Percentiles rank a stretch among this genome's conserved stretches.
These are phyloP conservation scores for Spilarctia lutea DNA, from an alignment of 2,888 invertebrate genomes.

Conservation along the genomic window DNA sequence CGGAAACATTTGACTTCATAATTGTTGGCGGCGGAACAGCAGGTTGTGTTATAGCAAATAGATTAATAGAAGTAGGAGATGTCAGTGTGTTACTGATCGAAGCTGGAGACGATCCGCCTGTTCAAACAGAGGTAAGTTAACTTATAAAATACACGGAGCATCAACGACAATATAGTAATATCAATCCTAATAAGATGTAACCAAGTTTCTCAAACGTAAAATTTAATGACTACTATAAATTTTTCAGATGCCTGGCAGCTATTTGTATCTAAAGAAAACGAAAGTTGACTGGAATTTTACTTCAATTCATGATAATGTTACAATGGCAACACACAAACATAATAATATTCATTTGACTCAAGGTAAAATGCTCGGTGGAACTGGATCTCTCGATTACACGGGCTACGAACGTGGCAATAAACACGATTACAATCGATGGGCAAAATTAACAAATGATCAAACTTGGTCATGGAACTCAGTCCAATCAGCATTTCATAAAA, in stretches of 20 bases:
- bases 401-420: not conserved
- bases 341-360: not conserved
- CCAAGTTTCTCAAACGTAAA: not conserved
- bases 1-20: constrained; percentile 4
- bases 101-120: constrained; percentile 8
- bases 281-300: constrained; percentile 13
- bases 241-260: constrained; percentile 4
- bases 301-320: not conserved
- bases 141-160: not conserved
- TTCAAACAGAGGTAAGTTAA: constrained; percentile 9
- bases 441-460: constrained; percentile 3
- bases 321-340: not conserved
- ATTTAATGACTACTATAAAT: not conserved
- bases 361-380: constrained; percentile 19
- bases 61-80: not conserved
- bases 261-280: not conserved
- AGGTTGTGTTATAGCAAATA: constrained; percentile 17
- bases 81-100: constrained; percentile 11
- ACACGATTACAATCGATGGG: constrained; percentile 15
- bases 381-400: constrained; percentile 1
- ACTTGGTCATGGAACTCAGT: constrained; percentile 7
- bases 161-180: too few relatives aligned
- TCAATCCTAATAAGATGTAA: too few relatives aligned
- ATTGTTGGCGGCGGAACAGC: constrained; percentile 16
- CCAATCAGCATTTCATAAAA: not conserved